A percentile compares a stretch with the other conserved stretches of the same genome.
phyloP scores from a whole-genome alignment of 1,140 invertebrate genomes.

The Cardiocondyla obscurior region DNA sequence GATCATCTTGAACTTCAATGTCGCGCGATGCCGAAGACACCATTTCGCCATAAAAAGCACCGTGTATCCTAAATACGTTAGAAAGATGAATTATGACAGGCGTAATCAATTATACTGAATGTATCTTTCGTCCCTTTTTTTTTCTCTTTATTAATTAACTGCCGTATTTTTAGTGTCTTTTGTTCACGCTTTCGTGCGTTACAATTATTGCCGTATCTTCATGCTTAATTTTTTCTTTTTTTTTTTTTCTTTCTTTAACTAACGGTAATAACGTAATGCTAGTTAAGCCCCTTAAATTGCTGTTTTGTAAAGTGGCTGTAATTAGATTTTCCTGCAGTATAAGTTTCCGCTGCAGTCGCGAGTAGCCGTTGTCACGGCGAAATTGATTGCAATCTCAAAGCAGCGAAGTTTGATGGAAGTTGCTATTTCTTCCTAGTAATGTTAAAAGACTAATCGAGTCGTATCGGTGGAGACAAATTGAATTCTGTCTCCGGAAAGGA shows the following conservation, averaged over 20 bases:
- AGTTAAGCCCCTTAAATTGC: background rate
- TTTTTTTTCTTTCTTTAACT: background rate
- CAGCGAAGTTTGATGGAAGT: background rate
- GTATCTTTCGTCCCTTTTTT: background rate
- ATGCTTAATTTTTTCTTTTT: background rate
- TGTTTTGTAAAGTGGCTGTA: background rate
- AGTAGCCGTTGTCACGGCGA: background rate
- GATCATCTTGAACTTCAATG: conserved; percentile 40
- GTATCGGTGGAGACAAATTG: conserved; percentile 13
- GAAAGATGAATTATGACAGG: conserved; percentile 41
- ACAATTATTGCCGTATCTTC: background rate
- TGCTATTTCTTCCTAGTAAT: conserved; percentile 3
- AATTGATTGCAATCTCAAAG: conserved; percentile 13
- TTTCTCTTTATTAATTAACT: background rate
- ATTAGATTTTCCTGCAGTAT: background rate
- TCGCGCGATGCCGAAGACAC: conserved; percentile 27
- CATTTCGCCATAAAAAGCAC: conserved; percentile 23
- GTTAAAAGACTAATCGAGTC: conserved; percentile 1
- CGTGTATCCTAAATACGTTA: conserved; percentile 13
- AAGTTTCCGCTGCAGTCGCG: background rate
- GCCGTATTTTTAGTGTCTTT: background rate
- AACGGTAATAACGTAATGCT: background rate
- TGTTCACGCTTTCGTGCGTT: background rate
- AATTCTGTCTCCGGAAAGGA: conserved; percentile 1
- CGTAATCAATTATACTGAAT: conserved; percentile 12